Percentiles rank a stretch among this genome's conserved stretches.
These are phyloP conservation scores for Macrosteles quadrilineatus DNA, from an alignment of 1,140 invertebrate species.

Conservation along the genomic window DNA sequence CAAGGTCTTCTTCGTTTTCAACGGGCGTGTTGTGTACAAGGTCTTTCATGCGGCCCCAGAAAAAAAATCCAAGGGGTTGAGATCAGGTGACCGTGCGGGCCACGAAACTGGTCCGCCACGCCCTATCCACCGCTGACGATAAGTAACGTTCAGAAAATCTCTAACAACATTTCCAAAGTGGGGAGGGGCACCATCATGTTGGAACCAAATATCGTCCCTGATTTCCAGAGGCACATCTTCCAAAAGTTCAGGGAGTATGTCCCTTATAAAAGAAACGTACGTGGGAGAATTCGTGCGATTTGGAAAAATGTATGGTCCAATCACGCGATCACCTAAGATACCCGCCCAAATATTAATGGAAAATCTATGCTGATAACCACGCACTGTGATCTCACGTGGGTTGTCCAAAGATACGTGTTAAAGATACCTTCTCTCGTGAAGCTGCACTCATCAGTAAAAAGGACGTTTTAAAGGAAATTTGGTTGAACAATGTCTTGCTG, in stretches of 20 bases:
- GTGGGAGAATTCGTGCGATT: conserved; percentile 32
- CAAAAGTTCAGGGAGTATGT: conserved; percentile 37
- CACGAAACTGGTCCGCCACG: conserved; percentile 35
- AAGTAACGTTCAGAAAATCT: conserved; percentile 36
- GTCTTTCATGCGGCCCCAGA: conserved; percentile 37
- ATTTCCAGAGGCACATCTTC: conserved; percentile 36
- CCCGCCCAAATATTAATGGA: not conserved
- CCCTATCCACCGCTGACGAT: conserved; percentile 40
- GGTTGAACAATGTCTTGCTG: conserved; percentile 15
- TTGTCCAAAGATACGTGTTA: not conserved
- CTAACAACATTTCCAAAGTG: conserved; percentile 32
- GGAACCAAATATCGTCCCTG: conserved; percentile 43
- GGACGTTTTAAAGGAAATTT: conserved; percentile 39
- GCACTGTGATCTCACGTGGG: conserved; percentile 1
- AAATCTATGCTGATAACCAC: conserved; percentile 1
- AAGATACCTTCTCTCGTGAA: not conserved
- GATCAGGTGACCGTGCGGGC: conserved; percentile 38
- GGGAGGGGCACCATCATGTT: conserved; percentile 43
- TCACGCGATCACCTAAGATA: conserved; percentile 35
- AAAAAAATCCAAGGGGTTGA: conserved; percentile 40
- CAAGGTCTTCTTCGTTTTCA: conserved; percentile 21
- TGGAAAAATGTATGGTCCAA: conserved; percentile 47
- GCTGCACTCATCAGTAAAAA: not conserved
- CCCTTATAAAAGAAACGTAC: conserved; percentile 35
- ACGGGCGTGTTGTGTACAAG: no score